These are phyloP conservation scores for Muscidifurax raptorellus DNA, from an alignment of 1,140 invertebrate genomes.

Conservation along the genomic window DNA sequence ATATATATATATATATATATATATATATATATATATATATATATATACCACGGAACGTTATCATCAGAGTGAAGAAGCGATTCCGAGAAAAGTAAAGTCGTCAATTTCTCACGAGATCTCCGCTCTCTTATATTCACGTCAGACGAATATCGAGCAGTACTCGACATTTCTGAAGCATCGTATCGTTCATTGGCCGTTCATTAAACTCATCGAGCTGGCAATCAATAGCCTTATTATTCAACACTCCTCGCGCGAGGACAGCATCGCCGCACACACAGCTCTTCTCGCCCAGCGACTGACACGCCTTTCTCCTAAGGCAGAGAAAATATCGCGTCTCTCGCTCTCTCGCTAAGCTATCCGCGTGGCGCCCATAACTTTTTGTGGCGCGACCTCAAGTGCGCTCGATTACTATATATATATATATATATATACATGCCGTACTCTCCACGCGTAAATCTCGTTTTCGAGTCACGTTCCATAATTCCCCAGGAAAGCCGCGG, in stretches of 20 bases:
- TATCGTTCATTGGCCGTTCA: conserved; percentile 8
- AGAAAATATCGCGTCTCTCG: neutral
- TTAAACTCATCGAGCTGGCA: conserved; percentile 7
- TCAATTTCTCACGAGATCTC: too few relatives aligned
- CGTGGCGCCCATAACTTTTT: conserved; percentile 25
- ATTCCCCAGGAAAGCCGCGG: conserved; percentile 53
- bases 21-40: too few relatives aligned
- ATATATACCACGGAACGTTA: too few relatives aligned
- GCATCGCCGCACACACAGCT: too few relatives aligned
- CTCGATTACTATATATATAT: neutral
- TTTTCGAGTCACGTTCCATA: conserved; percentile 65
- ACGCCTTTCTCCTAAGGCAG: conserved; percentile 28
- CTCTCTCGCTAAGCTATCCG: neutral
- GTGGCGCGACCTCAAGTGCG: conserved; percentile 46
- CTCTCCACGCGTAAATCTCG: conserved; percentile 60
- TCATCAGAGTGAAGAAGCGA: too few relatives aligned
- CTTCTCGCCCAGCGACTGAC: neutral
- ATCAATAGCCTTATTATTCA: conserved; percentile 35
- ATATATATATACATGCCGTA: too few relatives aligned
- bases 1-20: too few relatives aligned
- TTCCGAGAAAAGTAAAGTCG: too few relatives aligned
- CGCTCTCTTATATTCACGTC: too few relatives aligned
- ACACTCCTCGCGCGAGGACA: neutral
- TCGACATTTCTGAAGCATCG: neutral
- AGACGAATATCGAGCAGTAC: neutral